phyloP scores from a whole-genome alignment of 2,888 invertebrate genomes.

The Drosophila percnosoma region DNA sequence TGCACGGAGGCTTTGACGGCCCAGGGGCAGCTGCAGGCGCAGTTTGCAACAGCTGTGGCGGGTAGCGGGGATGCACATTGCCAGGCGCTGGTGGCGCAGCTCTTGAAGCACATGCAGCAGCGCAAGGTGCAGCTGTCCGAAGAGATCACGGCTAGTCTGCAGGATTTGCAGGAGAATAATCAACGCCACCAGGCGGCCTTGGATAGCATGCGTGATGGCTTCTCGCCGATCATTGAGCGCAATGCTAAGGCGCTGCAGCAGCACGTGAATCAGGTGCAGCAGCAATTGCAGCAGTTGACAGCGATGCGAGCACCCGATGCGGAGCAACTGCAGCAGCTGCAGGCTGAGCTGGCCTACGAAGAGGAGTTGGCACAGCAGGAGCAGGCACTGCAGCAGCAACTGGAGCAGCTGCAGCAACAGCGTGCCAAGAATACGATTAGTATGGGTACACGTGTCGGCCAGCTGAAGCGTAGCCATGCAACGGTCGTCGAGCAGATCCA shows the following conservation, averaged over 20 bases:
- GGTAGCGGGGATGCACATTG: conserved; percentile 65
- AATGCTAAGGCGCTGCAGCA: conserved; percentile 50
- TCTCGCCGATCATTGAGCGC: conserved; percentile 55
- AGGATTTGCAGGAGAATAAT: conserved; percentile 62
- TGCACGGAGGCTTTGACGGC: conserved; percentile 63
- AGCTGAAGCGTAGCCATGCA: conserved; percentile 61
- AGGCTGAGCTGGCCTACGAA: conserved; percentile 60
- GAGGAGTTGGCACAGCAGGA: conserved; percentile 67
- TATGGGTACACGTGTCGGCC: conserved; percentile 63
- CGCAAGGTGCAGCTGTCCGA: conserved; percentile 60
- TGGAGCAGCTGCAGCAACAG: conserved; percentile 84
- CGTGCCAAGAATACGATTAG: conserved; percentile 76
- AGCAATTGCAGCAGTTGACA: conserved; percentile 60
- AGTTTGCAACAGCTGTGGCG: conserved; percentile 56
- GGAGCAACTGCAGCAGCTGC: conserved; percentile 55
- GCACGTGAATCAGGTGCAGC: conserved; percentile 60
- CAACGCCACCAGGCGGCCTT: conserved; percentile 70
- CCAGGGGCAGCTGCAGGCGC: conserved; percentile 59
- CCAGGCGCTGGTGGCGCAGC: conserved; percentile 42
- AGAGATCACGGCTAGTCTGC: conserved; percentile 69
- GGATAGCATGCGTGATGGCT: conserved; percentile 63
- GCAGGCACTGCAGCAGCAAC: conserved; percentile 71
- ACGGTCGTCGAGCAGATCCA: conserved; percentile 33
- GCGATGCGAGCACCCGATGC: conserved; percentile 51
- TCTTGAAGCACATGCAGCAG: conserved; percentile 70